These are phyloP conservation scores for Prunella himalayana DNA, from an alignment of 2,113 vertebrate species.

Conservation along the genomic window DNA sequence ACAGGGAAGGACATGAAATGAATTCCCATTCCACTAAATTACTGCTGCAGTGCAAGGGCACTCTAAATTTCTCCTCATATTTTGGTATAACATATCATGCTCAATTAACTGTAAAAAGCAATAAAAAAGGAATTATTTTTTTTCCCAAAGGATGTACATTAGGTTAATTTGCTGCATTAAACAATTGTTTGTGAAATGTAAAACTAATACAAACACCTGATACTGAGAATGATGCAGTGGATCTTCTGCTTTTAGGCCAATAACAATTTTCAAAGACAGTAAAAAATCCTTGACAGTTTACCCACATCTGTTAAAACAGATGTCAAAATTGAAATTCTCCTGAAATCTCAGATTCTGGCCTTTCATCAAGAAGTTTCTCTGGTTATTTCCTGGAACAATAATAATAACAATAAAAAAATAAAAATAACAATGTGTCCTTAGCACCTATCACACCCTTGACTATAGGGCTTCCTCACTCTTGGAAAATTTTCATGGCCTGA, in stretches of 20 bases:
- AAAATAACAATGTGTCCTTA: background rate
- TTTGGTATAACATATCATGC: background rate
- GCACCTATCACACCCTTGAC: background rate
- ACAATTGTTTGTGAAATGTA: background rate
- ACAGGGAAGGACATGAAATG: background rate
- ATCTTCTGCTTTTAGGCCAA: background rate
- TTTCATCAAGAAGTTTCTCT: background rate
- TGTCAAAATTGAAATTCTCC: background rate
- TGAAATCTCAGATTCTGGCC: background rate
- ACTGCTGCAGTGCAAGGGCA: background rate
- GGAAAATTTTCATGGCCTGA: background rate
- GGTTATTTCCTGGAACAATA: background rate
- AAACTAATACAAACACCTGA: background rate
- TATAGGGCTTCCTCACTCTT: background rate
- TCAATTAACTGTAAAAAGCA: background rate
- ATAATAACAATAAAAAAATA: too few species aligned
- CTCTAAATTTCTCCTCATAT: background rate
- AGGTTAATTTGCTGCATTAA: background rate
- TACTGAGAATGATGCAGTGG: background rate
- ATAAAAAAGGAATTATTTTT: background rate
- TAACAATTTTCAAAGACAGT: background rate
- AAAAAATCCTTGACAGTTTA: background rate
- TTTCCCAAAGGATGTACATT: fast-evolving
- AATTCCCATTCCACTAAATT: background rate
- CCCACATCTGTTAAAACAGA: background rate